Base-by-base conservation (phyloP, 2,888 invertebrate genomes). In the Meloe dianella region DNA sequence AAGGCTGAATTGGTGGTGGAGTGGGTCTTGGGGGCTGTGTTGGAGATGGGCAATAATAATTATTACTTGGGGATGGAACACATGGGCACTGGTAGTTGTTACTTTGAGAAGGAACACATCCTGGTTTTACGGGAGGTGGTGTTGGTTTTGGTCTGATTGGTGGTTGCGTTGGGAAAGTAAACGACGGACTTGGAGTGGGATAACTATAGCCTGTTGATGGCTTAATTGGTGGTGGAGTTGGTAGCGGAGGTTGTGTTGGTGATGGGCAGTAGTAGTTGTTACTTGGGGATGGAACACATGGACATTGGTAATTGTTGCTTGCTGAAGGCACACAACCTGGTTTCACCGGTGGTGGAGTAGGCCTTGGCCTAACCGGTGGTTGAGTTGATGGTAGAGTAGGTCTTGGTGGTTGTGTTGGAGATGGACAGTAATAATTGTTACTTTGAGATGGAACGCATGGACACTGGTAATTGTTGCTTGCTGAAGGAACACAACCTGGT, bases 401-500 rank as follows among this genome's bases (percentile, higher is more conserved):
- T 32, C 32, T 32, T 2, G 32, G 1, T 32, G 32, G 10, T 8
- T 8, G 7, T 8, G 6, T 66, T 14, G 61, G 70, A 6, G 41
- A 10, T n/a, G 41, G 41, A 4, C 27, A 57, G 9, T 29, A 10
- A 3, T 57, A 57, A 57, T 57, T 47, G 20, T 47, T 61, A 41
- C 22, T 30, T n/a, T 12, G 10, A 27, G 41, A 47, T 22, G 51
- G 61, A n/a, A 24, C 10, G 20, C 51, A 24, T 12, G 47, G 47
- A 2, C 47, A 47, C 20, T 47, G 47, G 10, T 64, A 66, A 32
- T 32, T 32, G 1, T 62, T 60, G 30, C 63, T 64, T 54, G 61
- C 59, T n/a, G 73, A 70, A 64, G 58, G 64, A 17, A 65, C 24
- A 35, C 60, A 51, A 10, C 41, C 38, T 2, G 61, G 47, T 61